These are phyloP conservation scores for Acridotheres tristis DNA, from an alignment of 2,797 vertebrate species.

Conservation along the genomic window DNA sequence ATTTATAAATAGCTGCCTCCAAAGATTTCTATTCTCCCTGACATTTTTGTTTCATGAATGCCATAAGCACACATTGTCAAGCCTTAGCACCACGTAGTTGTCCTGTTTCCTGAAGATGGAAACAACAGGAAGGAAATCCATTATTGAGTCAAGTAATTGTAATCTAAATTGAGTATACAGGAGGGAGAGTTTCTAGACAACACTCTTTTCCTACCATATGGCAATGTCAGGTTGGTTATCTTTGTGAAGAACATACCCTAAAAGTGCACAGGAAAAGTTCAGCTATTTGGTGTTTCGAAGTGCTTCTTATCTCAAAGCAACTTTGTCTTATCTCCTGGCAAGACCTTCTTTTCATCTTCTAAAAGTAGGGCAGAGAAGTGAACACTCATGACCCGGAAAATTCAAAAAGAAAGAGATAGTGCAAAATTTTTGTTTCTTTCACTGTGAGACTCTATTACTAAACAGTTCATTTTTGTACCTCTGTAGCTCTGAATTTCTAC, in stretches of 20 bases:
- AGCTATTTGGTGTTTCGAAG: not conserved
- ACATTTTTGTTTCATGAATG: not conserved
- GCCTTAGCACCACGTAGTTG: not conserved
- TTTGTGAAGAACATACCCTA: not conserved
- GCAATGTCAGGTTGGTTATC: conserved; percentile 1
- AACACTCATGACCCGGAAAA: conserved; percentile 6
- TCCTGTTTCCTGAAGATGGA: not conserved
- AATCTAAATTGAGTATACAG: not conserved
- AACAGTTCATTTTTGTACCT: not conserved
- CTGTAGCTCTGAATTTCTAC: not conserved
- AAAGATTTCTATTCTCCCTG: not conserved
- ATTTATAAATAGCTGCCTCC: not conserved
- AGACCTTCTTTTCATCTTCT: not conserved
- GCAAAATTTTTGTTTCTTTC: not conserved
- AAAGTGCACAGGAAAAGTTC: not conserved
- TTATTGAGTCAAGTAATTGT: not conserved
- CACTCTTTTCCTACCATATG: conserved; percentile 23
- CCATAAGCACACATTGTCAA: not conserved
- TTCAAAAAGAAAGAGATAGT: not conserved
- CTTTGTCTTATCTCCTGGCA: not conserved
- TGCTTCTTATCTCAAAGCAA: not conserved
- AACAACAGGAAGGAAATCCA: conserved; percentile 18
- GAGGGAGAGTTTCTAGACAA: not conserved
- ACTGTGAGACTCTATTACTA: not conserved
- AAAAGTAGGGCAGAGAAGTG: not conserved